Base-by-base conservation (phyloP, 2,113 vertebrate species). In the Sceloporus undulatus region DNA sequence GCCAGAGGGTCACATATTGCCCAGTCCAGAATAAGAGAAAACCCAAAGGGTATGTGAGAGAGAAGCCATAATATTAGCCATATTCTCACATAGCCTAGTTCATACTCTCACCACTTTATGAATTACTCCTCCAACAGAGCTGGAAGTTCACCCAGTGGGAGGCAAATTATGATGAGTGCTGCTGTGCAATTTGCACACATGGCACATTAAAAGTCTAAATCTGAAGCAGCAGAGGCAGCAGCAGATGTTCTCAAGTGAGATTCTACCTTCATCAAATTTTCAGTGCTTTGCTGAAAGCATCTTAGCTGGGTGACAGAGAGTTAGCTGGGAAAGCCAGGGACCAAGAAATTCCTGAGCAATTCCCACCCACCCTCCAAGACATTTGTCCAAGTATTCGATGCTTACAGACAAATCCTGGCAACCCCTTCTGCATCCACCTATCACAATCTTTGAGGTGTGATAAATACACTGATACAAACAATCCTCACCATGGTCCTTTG, bases 151-250 rank as follows among this genome's bases (percentile, higher is more conserved):
- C 13, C 75, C 89, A 75, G 88, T 1, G 92, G 91, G 93, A 93
- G 94, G 83, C 76, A 90, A 91, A 93, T 91, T 66, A 88, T 81
- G 88, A 92, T 93, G 89, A 94, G 92, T 71, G 89, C 85, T 89
- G 76, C 6, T 2, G 27, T 2, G 82, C 91, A 90, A 92, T 94
- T 93, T 91, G 88, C 82, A 88, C 86, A 90, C 88, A 86, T 85
- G 48, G 84, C 92, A 93, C 88, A 93, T 94, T 88, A 89, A 56
- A 84, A n/a, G 10, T 0, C 27, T 89, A 91, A 91, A 85, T 90
- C 87, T 90, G 93, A 91, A 88, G 85, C 68, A 59, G 85, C 88
- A 89, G 93, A 91, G 87, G 85, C 68, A 59, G 86, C 88, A 89
- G 90, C 40, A 38, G 18, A 42, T 86, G 91, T 89, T 86, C 89